Percentiles rank a stretch among this genome's conserved stretches.
Evolutionary conservation across 35 echinoderm and acorn worm genomes (phyloP).

Genomic region (Heliocidaris erythrogramma): DNA sequence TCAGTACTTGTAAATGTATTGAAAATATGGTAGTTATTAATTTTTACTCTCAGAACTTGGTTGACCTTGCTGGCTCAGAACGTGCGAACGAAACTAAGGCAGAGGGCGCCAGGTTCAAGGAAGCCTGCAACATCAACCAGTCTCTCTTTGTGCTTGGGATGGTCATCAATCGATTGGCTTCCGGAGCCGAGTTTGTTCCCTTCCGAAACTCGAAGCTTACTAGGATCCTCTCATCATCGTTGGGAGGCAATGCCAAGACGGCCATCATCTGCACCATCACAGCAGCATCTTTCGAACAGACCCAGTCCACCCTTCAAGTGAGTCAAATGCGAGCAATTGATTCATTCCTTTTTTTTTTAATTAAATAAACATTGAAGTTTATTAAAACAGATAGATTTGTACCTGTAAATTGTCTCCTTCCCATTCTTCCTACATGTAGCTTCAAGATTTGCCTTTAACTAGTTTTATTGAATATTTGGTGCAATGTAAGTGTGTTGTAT

Average conservation of each 20-base stretch:
- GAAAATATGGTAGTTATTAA: too few species aligned
- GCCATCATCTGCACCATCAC: slow-evolving; percentile 93
- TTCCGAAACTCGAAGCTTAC: slow-evolving; percentile 93
- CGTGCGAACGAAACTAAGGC: slow-evolving; percentile 85
- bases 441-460: too few species aligned
- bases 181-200: slow-evolving; percentile 66
- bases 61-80: slow-evolving; percentile 92
- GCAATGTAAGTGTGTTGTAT: too few species aligned
- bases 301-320: slow-evolving; percentile 85
- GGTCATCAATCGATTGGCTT: slow-evolving; percentile 83
- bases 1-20: not conserved
- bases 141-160: slow-evolving; percentile 74
- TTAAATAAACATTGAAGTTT: not conserved
- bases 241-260: slow-evolving; percentile 91
- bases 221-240: slow-evolving; percentile 77
- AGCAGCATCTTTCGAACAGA: slow-evolving; percentile 80
- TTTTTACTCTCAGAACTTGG: slow-evolving; percentile 68
- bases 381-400: too few species aligned
- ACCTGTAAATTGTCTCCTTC: too few species aligned
- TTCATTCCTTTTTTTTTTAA: not conserved
- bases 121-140: slow-evolving; percentile 89
- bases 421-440: too few species aligned
- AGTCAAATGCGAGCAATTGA: not conserved
- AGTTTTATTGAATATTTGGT: too few species aligned
- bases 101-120: slow-evolving; percentile 66